A percentile compares a stretch with the other conserved stretches of the same genome.
phyloP scores from a whole-genome alignment of 1,140 invertebrate genomes.

The Reticulitermes speratus region DNA sequence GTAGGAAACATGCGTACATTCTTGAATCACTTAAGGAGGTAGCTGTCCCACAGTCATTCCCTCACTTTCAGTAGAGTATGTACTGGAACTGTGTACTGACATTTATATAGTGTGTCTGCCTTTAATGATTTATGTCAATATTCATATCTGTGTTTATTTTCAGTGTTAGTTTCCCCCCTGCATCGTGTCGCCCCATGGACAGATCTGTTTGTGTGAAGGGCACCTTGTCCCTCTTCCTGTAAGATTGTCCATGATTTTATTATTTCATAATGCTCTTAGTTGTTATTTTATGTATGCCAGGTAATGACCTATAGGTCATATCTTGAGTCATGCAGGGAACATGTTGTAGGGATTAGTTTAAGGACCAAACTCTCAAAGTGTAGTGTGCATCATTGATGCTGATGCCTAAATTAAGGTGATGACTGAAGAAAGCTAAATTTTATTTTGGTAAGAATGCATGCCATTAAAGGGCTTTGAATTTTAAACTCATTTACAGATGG shows the following conservation, averaged over 20 bases:
- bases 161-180: slow-evolving; percentile 12
- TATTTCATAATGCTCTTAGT: slow-evolving; percentile 11
- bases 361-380: background rate
- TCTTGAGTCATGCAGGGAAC: background rate
- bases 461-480: background rate
- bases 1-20: too few relatives aligned
- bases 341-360: background rate
- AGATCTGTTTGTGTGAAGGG: slow-evolving; percentile 17
- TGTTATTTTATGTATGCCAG: slow-evolving; percentile 3
- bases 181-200: slow-evolving; percentile 6
- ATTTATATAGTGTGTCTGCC: background rate
- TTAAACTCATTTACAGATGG: too few relatives aligned
- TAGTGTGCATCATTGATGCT: background rate
- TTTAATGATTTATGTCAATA: slow-evolving; percentile 3
- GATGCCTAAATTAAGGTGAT: background rate
- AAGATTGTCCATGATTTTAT: slow-evolving; percentile 19
- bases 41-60: background rate
- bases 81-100: background rate
- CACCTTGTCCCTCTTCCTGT: slow-evolving; percentile 9
- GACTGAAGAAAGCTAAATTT: background rate
- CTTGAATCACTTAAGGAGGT: background rate
- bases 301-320: background rate
- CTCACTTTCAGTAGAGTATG: background rate
- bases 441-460: background rate
- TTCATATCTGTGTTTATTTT: slow-evolving; percentile 14